phyloP scores from a whole-genome alignment of 1,140 invertebrate species.

The Aphidius ervi region DNA sequence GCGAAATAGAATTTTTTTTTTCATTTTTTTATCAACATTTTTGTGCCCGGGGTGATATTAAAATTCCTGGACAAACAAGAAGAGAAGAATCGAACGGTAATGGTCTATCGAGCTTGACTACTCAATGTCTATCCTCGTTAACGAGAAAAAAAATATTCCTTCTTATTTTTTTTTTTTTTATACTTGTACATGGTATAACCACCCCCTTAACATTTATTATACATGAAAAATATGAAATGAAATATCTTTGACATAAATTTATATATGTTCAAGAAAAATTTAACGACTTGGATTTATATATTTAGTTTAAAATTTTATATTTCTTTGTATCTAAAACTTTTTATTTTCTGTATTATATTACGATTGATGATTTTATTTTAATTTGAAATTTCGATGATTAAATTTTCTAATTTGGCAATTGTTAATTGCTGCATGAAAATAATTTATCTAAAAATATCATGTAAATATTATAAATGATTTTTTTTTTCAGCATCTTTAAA shows the following conservation, averaged over 20 bases:
- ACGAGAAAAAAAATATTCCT: conserved; percentile 5
- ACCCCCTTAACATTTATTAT: not conserved
- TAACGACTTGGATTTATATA: not conserved
- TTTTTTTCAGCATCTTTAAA: no score
- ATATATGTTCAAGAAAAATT: conserved; percentile 1
- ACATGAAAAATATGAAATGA: not conserved
- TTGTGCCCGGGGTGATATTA: conserved; percentile 10
- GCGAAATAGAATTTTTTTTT: not conserved
- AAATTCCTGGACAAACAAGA: conserved; percentile 12
- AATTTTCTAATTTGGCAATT: no score
- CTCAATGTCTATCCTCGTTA: conserved; percentile 9
- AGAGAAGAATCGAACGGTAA: conserved; percentile 17
- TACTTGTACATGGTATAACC: not conserved
- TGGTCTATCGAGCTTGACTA: conserved; percentile 6
- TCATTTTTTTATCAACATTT: conserved; percentile 1
- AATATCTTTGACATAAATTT: not conserved
- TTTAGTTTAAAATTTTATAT: conserved; percentile 1
- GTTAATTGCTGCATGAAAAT: no score
- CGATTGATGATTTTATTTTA: no score
- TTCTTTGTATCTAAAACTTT: not conserved
- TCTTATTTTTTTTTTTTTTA: conserved; percentile 4
- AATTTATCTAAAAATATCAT: no score
- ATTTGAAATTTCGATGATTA: no score
- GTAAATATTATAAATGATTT: no score
- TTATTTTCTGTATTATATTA: no score